Evolutionary conservation across 2,888 invertebrate species (phyloP), one percentile per base, ranked within the genome.

Genomic region (Eudemis profundana): DNA sequence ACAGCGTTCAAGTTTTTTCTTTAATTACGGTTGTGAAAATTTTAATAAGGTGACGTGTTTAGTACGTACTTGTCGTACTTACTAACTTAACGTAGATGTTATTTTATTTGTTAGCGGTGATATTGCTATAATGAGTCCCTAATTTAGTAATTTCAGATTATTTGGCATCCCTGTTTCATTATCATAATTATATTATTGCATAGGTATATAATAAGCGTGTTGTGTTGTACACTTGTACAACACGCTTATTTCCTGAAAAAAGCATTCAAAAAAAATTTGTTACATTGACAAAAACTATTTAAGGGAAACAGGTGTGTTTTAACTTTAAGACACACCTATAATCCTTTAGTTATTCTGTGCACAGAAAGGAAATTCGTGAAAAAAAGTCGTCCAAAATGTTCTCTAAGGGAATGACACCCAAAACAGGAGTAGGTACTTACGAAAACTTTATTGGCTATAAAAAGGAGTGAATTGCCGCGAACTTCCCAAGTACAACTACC

Each of bases 21-120:
- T 44, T 61, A 61, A 61, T 61, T 61, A 61, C 44, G 44, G 21
- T 44, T 36, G 51, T 15, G 33, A 42, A 51, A 44, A 19, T 60
- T 44, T 44, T 51, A 27, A 56, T 54, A 42, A 54, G 27, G 5
- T 23, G 23, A 23, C 3, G 5, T 23, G 23, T 4, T 33, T 7
- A 33, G n/a, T 56, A 23, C 15, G 27, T 3, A 7, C 15, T n/a
- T n/a, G 27, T 12, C 12, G 27, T 17, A 10, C 29, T 10, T 38
- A 21, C 44, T 21, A 10, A n/a, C n/a, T n/a, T n/a, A n/a, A n/a
- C n/a, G 14, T 29, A 33, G 33, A 21, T 21, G 21, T 44, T 33
- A 14, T 21, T 21, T 51, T 4, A n/a, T 3, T 42, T 12, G 0
- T 15, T 12, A 38, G 1, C 8, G 3, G 3, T 23, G 23, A 23